Evolutionary conservation across 2,797 vertebrate genomes (phyloP), one percentile per base, ranked within the genome.

Genomic region (Uromys caudimaculatus): DNA sequence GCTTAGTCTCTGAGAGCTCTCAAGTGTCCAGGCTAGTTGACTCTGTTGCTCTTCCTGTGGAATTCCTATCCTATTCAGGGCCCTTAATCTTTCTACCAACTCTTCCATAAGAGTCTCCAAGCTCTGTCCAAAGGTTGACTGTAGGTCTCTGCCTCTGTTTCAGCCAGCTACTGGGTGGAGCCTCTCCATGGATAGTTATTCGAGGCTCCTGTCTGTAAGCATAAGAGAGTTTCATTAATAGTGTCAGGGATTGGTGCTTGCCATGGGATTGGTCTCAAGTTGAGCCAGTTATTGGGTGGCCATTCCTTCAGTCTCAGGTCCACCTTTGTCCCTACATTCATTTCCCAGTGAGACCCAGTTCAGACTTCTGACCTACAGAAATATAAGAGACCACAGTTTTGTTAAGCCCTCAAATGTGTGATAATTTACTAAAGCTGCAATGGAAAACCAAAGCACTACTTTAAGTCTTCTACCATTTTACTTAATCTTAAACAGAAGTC

Each of bases 391-490:
- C 64, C 47, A 87, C 56, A 91, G 35, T 2, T 87, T 50, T 76
- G 9, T 77, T 79, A 83, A 91, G 32, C 7, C 38, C 67, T 64
- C 52, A 81, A 14, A 3, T 90, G 54, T 92, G 58, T 17, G 24
- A 35, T 56, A 47, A 76, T 76, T 87, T 96, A 32, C 56, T 77
- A 76, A 2, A 79, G 44, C 32, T 84, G 4, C 38, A 62, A 44
- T 29, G 73, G 12, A 9, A 93, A 94, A 77, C 1, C 23, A 93
- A 94, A 77, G 2, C 17, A 83, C 78, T 77, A 50, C 10, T 64
- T 1, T 60, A 75, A 44, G 17, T 76, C 7, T 91, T 88, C 38
- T 10, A 67, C 73, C 85, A 81, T 88, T 96, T 97, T 47, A 91
- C 41, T 73, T 60, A 83, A 87, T 69, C 24, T 4, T 64, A 50